A percentile compares a stretch with the other conserved stretches of the same genome.
Evolutionary conservation across 2,113 vertebrate species (phyloP).

Genomic region (Burhinus oedicnemus): DNA sequence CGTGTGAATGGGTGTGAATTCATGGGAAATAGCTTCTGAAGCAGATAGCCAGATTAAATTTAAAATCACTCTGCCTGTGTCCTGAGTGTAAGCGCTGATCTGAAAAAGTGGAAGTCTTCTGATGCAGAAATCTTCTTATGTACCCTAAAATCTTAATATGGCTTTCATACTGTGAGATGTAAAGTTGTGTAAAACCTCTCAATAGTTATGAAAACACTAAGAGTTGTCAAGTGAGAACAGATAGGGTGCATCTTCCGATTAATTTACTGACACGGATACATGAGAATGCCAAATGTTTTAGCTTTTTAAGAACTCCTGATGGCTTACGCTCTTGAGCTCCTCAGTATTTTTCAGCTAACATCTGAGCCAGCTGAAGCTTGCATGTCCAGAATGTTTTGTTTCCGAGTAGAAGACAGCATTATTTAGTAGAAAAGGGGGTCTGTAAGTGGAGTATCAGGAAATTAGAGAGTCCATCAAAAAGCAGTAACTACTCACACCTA

Average conservation of each 20-base stretch:
- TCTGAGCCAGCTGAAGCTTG: not conserved
- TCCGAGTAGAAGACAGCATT: not conserved
- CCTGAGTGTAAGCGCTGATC: not conserved
- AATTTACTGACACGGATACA: not conserved
- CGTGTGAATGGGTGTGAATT: conserved; percentile 2
- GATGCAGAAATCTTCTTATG: not conserved
- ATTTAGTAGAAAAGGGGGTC: not conserved
- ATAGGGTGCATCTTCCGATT: not conserved
- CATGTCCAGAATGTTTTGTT: not conserved
- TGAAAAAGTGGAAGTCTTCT: not conserved
- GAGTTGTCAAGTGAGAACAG: not conserved
- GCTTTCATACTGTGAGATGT: not conserved
- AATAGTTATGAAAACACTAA: not conserved
- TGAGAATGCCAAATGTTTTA: not conserved
- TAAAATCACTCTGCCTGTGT: not conserved
- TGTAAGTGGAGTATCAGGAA: not conserved
- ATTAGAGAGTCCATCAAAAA: not conserved
- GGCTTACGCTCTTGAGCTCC: not conserved
- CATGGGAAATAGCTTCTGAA: not conserved
- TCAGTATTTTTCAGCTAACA: not conserved
- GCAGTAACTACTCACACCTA: not conserved
- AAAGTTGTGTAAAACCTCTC: not conserved
- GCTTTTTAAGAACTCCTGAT: not conserved
- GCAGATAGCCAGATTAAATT: not conserved
- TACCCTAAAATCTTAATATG: not conserved